A percentile compares a stretch with the other conserved stretches of the same genome.
These are phyloP conservation scores for Tenthredo livida DNA, from an alignment of 2,888 invertebrate species.

Conservation along the genomic window DNA sequence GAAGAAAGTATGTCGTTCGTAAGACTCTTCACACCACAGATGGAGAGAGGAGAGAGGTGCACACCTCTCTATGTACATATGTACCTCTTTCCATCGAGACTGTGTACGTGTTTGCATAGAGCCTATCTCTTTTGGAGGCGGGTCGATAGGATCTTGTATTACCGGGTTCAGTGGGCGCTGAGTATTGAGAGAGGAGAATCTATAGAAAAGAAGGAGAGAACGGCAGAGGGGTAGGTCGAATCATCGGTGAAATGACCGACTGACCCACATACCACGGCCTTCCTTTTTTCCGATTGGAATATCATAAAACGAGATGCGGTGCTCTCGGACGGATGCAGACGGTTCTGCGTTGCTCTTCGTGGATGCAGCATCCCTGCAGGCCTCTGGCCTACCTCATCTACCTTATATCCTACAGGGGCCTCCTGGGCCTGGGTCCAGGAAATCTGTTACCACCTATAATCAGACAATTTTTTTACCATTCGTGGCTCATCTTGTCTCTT, in stretches of 20 bases:
- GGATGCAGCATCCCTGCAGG: conserved; percentile 36
- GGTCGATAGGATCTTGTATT: conserved; percentile 47
- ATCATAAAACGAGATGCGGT: conserved; percentile 76
- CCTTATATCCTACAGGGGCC: not conserved
- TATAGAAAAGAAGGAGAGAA: conserved; percentile 59
- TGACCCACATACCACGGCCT: conserved; percentile 75
- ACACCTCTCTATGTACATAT: conserved; percentile 10
- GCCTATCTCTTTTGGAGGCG: conserved; percentile 51
- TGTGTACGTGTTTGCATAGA: conserved; percentile 43
- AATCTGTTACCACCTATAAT: not conserved
- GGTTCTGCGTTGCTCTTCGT: conserved; percentile 57
- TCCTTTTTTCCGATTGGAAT: conserved; percentile 77
- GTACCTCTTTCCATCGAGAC: conserved; percentile 13
- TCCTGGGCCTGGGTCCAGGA: not conserved
- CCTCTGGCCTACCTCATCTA: not conserved
- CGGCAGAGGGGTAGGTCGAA: conserved; percentile 60
- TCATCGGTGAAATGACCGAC: conserved; percentile 67
- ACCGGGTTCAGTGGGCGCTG: conserved; percentile 45
- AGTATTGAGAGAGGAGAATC: conserved; percentile 46
- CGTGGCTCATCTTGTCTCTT: not conserved
- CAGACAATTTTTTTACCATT: not conserved
- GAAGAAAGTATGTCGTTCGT: conserved; percentile 52
- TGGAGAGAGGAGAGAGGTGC: conserved; percentile 2
- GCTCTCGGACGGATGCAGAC: conserved; percentile 71
- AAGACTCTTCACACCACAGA: conserved; percentile 10